Evolutionary conservation across 2,888 invertebrate species (phyloP).

Genomic region (Drosophila limbata): DNA sequence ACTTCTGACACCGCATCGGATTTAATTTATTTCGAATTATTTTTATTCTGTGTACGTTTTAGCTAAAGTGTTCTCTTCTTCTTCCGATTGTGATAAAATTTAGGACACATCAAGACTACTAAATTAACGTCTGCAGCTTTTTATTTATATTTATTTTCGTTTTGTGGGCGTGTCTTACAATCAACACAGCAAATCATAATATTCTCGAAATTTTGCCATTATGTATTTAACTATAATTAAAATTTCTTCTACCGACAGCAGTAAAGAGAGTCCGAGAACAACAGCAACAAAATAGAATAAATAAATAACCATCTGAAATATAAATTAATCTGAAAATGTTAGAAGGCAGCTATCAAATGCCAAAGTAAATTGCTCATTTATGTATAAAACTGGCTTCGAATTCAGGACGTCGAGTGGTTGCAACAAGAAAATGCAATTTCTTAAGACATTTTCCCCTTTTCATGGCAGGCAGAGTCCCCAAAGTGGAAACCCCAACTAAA

Average conservation of each 20-base stretch:
- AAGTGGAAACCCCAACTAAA: conserved; percentile 7
- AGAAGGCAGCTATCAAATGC: conserved; percentile 42
- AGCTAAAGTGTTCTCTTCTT: too few species aligned
- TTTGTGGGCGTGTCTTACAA: background rate
- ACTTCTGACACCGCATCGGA: too few species aligned
- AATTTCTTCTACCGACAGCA: conserved; percentile 1
- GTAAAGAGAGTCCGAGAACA: background rate
- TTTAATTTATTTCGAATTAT: too few species aligned
- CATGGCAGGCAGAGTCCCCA: conserved; percentile 5
- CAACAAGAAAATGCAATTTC: conserved; percentile 74
- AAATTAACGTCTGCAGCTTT: too few species aligned
- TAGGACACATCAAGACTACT: too few species aligned
- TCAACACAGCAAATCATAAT: background rate
- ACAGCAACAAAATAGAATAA: conserved; percentile 9
- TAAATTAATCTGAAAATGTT: conserved; percentile 38
- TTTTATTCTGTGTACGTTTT: too few species aligned
- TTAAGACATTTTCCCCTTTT: conserved; percentile 69
- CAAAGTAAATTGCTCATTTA: conserved; percentile 70
- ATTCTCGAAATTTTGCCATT: background rate
- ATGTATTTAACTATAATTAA: conserved; percentile 1
- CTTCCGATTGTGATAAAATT: too few species aligned
- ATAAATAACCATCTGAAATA: conserved; percentile 24
- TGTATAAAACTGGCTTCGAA: conserved; percentile 44
- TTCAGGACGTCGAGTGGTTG: conserved; percentile 33
- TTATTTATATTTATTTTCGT: too few species aligned